Conservation (phyloP, 2,797 vertebrate genomes). For the Melopsittacus undulatus region DNA sequence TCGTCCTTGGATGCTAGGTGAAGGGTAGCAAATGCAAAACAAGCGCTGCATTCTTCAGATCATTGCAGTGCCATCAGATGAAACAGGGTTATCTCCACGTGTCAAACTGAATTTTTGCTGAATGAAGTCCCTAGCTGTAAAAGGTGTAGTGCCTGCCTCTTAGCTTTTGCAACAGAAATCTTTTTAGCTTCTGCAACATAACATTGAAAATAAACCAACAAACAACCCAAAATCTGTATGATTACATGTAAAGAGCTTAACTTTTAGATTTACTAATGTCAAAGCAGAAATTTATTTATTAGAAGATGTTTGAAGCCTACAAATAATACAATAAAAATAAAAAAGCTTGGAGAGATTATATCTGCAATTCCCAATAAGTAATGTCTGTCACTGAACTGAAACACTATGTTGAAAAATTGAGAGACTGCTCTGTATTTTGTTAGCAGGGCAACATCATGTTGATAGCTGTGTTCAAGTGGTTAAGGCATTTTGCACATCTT, state of each 20-base stretch:
- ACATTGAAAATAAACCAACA: background rate
- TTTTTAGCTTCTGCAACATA: background rate
- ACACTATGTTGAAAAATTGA: background rate
- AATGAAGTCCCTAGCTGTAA: background rate
- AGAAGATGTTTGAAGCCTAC: background rate
- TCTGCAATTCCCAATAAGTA: background rate
- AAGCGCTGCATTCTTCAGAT: background rate
- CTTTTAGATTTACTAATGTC: background rate
- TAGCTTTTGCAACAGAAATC: background rate
- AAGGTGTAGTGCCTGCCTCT: background rate
- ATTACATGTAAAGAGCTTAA: background rate
- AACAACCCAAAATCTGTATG: background rate
- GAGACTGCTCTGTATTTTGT: background rate
- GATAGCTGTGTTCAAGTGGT: background rate
- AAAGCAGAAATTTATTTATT: background rate
- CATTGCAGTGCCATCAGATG: constrained; percentile 6
- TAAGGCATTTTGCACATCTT: background rate
- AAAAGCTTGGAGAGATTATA: background rate
- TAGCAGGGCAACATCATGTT: background rate
- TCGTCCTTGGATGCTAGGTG: background rate
- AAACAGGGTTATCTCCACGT: background rate
- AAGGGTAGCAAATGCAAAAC: constrained; percentile 6
- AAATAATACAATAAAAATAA: background rate
- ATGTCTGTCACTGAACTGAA: background rate
- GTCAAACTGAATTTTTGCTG: background rate